Evolutionary conservation across 1,140 invertebrate genomes (phyloP).

Genomic region (Brachionus angularis): DNA sequence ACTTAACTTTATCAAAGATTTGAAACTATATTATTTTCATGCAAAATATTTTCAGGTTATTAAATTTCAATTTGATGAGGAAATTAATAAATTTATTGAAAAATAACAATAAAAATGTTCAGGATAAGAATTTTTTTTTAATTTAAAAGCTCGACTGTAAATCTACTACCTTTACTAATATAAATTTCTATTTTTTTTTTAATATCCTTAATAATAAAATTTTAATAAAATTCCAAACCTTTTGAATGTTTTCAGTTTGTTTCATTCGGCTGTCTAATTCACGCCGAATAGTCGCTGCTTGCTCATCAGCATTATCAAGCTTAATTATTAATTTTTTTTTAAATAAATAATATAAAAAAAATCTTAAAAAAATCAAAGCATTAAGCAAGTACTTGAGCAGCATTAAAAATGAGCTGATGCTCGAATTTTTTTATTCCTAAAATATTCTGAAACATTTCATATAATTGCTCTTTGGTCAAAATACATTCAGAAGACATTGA

Average conservation of each 20-base stretch:
- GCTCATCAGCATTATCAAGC: conserved; percentile 98
- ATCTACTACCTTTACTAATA: too few species aligned
- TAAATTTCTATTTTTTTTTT: not conserved
- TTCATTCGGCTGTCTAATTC: conserved; percentile 96
- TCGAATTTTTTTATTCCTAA: conserved; percentile 93
- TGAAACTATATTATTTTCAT: too few species aligned
- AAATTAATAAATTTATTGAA: too few species aligned
- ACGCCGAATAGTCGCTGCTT: conserved; percentile 95
- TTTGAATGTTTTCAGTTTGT: conserved; percentile 91
- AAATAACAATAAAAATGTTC: too few species aligned
- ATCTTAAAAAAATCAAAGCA: not conserved
- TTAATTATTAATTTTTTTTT: conserved; percentile 56
- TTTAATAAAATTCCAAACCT: conserved; percentile 62
- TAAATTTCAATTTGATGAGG: too few species aligned
- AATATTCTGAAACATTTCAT: conserved; percentile 99
- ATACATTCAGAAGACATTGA: conserved; percentile 57
- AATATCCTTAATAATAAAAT: not conserved
- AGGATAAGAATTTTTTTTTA: too few species aligned
- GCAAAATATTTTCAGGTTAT: too few species aligned
- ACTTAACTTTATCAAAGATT: too few species aligned
- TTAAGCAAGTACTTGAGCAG: conserved; percentile 79
- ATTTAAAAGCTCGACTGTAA: too few species aligned
- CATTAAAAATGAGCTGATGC: conserved; percentile 97
- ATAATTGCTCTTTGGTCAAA: conserved; percentile 73
- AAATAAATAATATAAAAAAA: too few species aligned